These are phyloP conservation scores for Eclectus roratus DNA, from an alignment of 2,113 vertebrate genomes.

Conservation along the genomic window DNA sequence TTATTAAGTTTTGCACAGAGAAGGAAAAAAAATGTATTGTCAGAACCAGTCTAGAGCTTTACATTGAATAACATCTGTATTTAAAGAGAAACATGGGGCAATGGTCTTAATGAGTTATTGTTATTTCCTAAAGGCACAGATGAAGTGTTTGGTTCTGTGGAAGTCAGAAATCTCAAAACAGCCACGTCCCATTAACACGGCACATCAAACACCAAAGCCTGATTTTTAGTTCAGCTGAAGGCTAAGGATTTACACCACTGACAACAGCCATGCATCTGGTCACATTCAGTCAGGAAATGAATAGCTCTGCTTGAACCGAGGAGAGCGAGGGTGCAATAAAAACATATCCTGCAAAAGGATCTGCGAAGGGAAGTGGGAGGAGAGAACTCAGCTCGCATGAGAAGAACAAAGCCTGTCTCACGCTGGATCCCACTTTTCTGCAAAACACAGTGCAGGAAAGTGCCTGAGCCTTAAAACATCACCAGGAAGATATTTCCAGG, in stretches of 20 bases:
- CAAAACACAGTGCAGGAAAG: conserved; percentile 20
- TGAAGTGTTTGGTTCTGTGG: background rate
- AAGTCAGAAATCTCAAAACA: conserved; percentile 13
- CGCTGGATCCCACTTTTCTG: background rate
- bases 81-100: background rate
- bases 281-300: conserved; percentile 43
- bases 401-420: conserved; percentile 27
- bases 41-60: background rate
- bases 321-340: background rate
- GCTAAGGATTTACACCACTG: conserved; percentile 18
- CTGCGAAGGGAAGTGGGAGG: background rate
- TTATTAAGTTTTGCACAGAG: background rate
- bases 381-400: background rate
- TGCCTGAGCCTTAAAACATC: background rate
- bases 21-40: background rate
- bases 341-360: conserved; percentile 38
- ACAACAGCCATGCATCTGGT: conserved; percentile 6
- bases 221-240: background rate
- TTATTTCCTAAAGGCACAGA: conserved; percentile 18
- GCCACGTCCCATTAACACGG: background rate
- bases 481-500: background rate
- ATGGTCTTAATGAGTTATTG: background rate
- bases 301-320: conserved; percentile 14
- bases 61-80: background rate
- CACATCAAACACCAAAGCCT: conserved; percentile 14